Base-by-base conservation (phyloP, 2,113 vertebrate genomes). In the Carassius carassius region DNA sequence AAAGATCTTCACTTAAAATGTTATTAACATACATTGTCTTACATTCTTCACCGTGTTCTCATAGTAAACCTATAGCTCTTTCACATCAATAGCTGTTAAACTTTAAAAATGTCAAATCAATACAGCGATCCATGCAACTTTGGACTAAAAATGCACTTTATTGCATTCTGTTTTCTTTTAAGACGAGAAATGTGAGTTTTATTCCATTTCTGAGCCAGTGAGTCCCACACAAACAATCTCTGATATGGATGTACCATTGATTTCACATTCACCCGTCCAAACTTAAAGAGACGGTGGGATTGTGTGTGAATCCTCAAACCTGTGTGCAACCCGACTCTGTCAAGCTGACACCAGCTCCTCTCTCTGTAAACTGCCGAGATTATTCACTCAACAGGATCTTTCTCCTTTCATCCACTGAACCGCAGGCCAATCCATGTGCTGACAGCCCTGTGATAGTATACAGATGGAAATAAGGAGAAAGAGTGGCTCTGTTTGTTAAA, bases 301-400 rank as follows among this genome's bases (percentile, higher is more conserved):
- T 94, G 91, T 89, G 90, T 76, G 65, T 85, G 92, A 94, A 92
- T 95, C 93, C 91, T 85, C 41, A 88, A 93, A 95, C 93, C 93
- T 91, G 91, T 93, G 91, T 91, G 92, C 91, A 78, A 86, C 92
- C 92, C 91, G 90, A 91, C 90, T 89, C 93, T 94, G 92, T 95
- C 93, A 93, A 92, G 91, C 93, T 92, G 90, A 94, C 93, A 92
- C 35, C 69, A 41, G 69, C 90, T 93, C 93, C 51, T 90, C 89
- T 90, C 54, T 93, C 92, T 94, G 93, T 94, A 93, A 94, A 94
- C 92, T 93, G 92, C 89, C 88, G 78, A 94, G 94, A 94, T 94
- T 95, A 94, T 94, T 94, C 94, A 91, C 92, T 94, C 93, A 93
- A 95, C 93, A 94, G 93, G 94, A 95, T 95, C 93, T 90, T 90